Evolutionary conservation across 1,140 invertebrate species (phyloP).

Genomic region (Idris sp.): DNA sequence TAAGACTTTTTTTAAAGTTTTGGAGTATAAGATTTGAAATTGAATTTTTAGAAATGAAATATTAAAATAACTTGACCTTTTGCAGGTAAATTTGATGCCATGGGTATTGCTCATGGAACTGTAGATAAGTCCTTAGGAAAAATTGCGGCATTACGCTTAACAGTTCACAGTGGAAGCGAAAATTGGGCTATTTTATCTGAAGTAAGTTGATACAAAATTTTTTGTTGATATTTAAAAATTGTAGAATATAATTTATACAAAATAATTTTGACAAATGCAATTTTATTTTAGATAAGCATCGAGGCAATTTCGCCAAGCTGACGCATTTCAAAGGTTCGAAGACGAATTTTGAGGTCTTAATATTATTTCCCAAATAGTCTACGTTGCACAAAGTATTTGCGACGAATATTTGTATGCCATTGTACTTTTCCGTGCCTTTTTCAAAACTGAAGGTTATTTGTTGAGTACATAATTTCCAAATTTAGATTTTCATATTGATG

Average conservation of each 20-base stretch:
- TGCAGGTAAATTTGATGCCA: conserved; percentile 85
- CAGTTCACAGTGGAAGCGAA: conserved; percentile 88
- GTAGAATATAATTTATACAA: too few relatives aligned
- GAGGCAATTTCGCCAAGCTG: conserved; percentile 55
- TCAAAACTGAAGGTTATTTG: too few relatives aligned
- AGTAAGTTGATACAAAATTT: conserved; percentile 83
- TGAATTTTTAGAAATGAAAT: too few relatives aligned
- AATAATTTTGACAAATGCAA: too few relatives aligned
- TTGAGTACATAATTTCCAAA: too few relatives aligned
- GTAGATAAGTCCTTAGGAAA: conserved; percentile 84
- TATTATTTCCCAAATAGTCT: conserved; percentile 35
- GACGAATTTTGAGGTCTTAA: conserved; percentile 35
- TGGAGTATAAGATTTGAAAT: too few relatives aligned
- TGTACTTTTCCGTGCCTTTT: conserved; percentile 60
- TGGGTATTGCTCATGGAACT: conserved; percentile 87
- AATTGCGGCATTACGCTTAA: conserved; percentile 85
- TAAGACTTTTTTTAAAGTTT: too few relatives aligned
- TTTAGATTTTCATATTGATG: too few relatives aligned
- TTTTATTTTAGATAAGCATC: conserved; percentile 46
- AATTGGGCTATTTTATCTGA: conserved; percentile 95
- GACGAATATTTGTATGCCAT: conserved; percentile 36
- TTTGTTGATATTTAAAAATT: too few relatives aligned
- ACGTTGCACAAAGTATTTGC: conserved; percentile 15
- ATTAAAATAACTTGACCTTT: conserved; percentile 7
- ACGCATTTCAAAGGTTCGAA: conserved; percentile 33